phyloP scores from a whole-genome alignment of 1,140 invertebrate species.

The Bradynema listronoti region DNA sequence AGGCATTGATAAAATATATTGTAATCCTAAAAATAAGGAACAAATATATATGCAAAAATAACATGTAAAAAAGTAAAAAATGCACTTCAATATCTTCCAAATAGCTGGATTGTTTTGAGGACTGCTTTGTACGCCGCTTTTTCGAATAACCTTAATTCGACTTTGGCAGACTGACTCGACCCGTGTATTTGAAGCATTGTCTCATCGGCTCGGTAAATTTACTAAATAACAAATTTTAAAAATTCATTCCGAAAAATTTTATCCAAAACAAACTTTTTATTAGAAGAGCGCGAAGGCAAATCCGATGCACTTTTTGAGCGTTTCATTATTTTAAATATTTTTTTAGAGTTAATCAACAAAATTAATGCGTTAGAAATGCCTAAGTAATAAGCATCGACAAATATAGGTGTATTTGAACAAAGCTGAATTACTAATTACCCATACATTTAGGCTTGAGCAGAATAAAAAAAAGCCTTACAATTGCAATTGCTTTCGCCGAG shows the following conservation, averaged over 20 bases:
- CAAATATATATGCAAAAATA: neutral
- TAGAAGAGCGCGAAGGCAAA: neutral
- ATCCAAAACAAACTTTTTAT: neutral
- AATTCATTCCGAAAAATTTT: neutral
- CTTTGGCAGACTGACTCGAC: slow-evolving; percentile 11
- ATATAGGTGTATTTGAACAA: too few species aligned
- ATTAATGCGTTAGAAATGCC: too few species aligned
- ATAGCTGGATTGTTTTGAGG: slow-evolving; percentile 8
- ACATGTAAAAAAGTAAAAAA: slow-evolving; percentile 6
- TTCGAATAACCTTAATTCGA: slow-evolving; percentile 3
- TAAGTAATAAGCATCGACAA: too few species aligned
- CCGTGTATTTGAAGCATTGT: slow-evolving; percentile 1
- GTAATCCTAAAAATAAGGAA: slow-evolving; percentile 21
- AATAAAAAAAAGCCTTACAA: too few species aligned
- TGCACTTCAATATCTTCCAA: slow-evolving; percentile 23
- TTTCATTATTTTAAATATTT: neutral
- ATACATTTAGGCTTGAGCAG: too few species aligned
- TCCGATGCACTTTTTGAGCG: slow-evolving; percentile 11
- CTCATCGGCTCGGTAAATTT: slow-evolving; percentile 1
- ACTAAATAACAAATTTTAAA: neutral
- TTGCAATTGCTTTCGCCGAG: too few species aligned
- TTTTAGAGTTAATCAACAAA: too few species aligned
- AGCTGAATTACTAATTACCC: too few species aligned
- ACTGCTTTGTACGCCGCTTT: slow-evolving; percentile 6
- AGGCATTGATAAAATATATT: slow-evolving; percentile 16